Conservation (phyloP, 2,797 vertebrate genomes). For the Cossypha heuglini region DNA sequence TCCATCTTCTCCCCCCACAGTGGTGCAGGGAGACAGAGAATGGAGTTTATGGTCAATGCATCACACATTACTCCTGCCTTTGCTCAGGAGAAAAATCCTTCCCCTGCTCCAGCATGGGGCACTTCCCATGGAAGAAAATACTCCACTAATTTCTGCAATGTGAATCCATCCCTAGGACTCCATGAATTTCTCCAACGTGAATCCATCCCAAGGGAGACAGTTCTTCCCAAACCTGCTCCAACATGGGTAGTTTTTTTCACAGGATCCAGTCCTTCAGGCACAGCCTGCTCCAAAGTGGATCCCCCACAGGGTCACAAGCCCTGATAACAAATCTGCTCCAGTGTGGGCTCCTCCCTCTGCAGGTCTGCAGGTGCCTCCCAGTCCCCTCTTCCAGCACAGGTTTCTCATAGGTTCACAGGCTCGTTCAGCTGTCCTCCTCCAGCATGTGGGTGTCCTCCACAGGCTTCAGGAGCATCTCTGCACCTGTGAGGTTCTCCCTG, state of each 20-base stretch:
- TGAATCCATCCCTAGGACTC: too few species aligned
- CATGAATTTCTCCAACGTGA: not conserved
- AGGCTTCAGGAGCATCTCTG: not conserved
- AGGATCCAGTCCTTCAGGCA: not conserved
- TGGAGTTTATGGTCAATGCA: not conserved
- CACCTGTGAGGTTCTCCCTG: not conserved
- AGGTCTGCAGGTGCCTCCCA: not conserved
- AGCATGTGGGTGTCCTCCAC: accelerated
- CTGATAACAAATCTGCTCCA: not conserved
- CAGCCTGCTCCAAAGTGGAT: accelerated
- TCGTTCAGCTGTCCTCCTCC: not conserved
- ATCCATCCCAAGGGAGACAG: not conserved
- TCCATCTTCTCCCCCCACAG: accelerated
- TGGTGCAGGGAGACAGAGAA: not conserved
- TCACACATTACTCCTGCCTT: not conserved
- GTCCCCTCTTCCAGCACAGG: not conserved
- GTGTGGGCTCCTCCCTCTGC: not conserved
- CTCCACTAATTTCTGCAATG: not conserved
- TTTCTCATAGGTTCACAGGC: accelerated
- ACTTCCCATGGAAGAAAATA: not conserved
- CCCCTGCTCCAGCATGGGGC: not conserved
- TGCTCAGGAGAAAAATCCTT: not conserved
- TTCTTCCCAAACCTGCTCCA: not conserved
- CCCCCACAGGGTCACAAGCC: not conserved
- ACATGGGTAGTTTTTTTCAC: not conserved